phyloP scores from a whole-genome alignment of 2,797 vertebrate genomes.

The Thamnophis elegans region DNA sequence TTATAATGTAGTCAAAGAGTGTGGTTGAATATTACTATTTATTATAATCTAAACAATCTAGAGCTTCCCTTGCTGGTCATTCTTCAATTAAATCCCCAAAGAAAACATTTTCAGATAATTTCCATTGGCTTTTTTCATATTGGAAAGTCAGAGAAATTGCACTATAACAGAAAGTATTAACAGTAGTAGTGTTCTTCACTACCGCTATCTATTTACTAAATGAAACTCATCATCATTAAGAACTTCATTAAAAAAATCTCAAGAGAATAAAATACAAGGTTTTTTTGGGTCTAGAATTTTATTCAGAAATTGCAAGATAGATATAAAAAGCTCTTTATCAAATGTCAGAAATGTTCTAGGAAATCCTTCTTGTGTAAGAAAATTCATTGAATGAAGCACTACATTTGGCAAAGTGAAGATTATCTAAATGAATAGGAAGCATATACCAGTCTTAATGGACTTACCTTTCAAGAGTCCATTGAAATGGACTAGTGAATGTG shows the following conservation, averaged over 20 bases:
- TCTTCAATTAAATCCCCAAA: not conserved
- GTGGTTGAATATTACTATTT: not conserved
- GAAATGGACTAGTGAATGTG: not conserved
- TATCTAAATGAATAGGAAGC: not conserved
- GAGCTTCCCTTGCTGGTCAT: not conserved
- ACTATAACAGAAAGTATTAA: not conserved
- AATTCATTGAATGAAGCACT: not conserved
- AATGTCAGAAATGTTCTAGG: no score
- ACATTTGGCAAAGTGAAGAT: not conserved
- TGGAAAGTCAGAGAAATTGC: not conserved
- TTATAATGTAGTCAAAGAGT: not conserved
- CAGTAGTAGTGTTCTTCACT: not conserved
- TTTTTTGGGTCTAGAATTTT: not conserved
- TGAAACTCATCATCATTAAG: not conserved
- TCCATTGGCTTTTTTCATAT: not conserved
- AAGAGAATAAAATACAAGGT: not conserved
- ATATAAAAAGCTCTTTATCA: not conserved
- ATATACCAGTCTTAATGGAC: not conserved
- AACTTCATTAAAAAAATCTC: not conserved
- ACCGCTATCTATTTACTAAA: not conserved
- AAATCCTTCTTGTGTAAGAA: not conserved
- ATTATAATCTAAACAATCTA: not conserved
- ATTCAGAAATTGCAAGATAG: not conserved
- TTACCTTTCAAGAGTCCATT: not conserved
- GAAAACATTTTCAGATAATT: not conserved